Evolutionary conservation across 2,113 vertebrate genomes (phyloP), one percentile per base, ranked within the genome.

Genomic region (Ivindomyrus marchei): DNA sequence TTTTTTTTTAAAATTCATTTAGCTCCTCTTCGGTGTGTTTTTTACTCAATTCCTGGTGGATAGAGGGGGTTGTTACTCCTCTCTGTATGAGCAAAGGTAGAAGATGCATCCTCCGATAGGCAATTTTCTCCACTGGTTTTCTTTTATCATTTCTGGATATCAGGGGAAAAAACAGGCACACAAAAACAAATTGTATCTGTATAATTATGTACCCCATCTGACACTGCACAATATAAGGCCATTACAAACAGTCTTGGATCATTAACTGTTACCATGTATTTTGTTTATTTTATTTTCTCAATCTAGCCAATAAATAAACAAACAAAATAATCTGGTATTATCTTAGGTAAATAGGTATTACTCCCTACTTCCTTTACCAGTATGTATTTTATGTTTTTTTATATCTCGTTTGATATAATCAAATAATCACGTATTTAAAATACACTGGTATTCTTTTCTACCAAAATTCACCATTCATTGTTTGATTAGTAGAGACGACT

Each of bases 171-270:
- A 27, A 36, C 46, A 89, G 88, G 50, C 74, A 52, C 49, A 89
- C 49, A 39, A 21, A 9, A 87, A 56, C 50, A 21, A 27, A 56
- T 21, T 13, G n/a, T 49, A 27, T 52, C 36, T 70, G 84, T 87
- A 36, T 87, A 62, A 62, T 62, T 62, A 39, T 53, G 52, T 45
- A 24, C 84, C 45, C 13, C 56, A 85, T 66, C 56, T n/a, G 83
- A 17, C 53, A 13, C 31, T 87, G 86, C 53, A 85, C 53, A 56
- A 58, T 87, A n/a, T 90, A 87, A 90, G 89, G 89, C 84, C 58
- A 93, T 93, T 86, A 92, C 89, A 91, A 93, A 92, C 6, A 85
- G 90, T 88, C 24, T 49, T 92, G 91, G 88, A 90, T 88, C 91
- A n/a, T 91, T 85, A 87, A 62, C 87, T 86, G 45, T 91, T 87